Percentiles rank a stretch among this genome's conserved stretches.
Evolutionary conservation across 2,113 vertebrate genomes (phyloP).

Genomic region (western clawed frog (Xenopus tropicalis)): UCB_Xtro_10.0 CM004446.2:109898501-109899000

Average conservation of each 20-base stretch:
- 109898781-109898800: slow-evolving; percentile 31
- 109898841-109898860: slow-evolving; percentile 14
- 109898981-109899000: too few relatives aligned
- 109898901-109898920: slow-evolving; percentile 3
- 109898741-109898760: slow-evolving; percentile 39
- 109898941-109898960: too few relatives aligned
- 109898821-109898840: slow-evolving; percentile 12
- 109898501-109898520: slow-evolving; percentile 19
- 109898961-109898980: too few relatives aligned
- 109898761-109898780: slow-evolving; percentile 39
- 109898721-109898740: slow-evolving; percentile 34
- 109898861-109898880: slow-evolving; percentile 6
- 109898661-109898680: slow-evolving; percentile 41
- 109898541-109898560: slow-evolving; percentile 41
- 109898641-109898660: slow-evolving; percentile 40
- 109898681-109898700: slow-evolving; percentile 41
- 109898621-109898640: slow-evolving; percentile 43
- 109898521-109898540: slow-evolving; percentile 39
- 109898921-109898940: too few relatives aligned
- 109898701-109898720: slow-evolving; percentile 45
- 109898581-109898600: slow-evolving; percentile 44
- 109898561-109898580: slow-evolving; percentile 38
- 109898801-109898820: slow-evolving; percentile 43
- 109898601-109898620: slow-evolving; percentile 43
- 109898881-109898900: slow-evolving; percentile 6